These are phyloP conservation scores for Heterodera filipjevi DNA, from an alignment of 2,888 invertebrate species.

Conservation along the genomic window DNA sequence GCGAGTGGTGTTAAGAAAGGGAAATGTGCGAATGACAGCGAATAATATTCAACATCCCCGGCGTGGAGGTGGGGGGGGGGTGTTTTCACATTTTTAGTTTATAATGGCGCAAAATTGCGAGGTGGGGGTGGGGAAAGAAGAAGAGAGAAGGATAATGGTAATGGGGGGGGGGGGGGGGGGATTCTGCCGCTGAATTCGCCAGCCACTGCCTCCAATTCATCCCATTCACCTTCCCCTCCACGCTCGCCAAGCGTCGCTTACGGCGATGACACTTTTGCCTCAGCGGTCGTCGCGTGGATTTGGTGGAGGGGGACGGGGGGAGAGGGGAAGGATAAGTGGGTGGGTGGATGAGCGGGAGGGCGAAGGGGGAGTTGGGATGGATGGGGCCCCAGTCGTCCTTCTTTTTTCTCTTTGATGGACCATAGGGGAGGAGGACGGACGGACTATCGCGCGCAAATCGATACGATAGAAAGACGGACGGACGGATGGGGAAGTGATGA, in stretches of 20 bases:
- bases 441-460: conserved; percentile 8
- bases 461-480: conserved; percentile 3
- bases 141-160: neutral
- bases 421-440: neutral
- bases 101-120: neutral
- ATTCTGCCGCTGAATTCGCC: neutral
- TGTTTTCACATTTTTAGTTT: neutral
- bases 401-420: neutral
- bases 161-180: neutral
- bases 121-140: neutral
- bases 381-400: neutral
- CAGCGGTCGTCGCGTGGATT: conserved; percentile 2
- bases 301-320: neutral
- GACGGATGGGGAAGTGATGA: neutral
- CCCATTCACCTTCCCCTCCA: neutral
- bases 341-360: neutral
- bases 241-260: conserved; percentile 1
- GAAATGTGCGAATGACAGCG: neutral
- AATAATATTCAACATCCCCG: neutral
- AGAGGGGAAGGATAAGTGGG: conserved; percentile 4
- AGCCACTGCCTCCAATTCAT: conserved; percentile 1
- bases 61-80: neutral
- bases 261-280: conserved; percentile 8
- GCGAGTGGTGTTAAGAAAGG: neutral
- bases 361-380: neutral